Conservation (phyloP, 2,113 vertebrate species). For the Lophotis ruficrista region DNA sequence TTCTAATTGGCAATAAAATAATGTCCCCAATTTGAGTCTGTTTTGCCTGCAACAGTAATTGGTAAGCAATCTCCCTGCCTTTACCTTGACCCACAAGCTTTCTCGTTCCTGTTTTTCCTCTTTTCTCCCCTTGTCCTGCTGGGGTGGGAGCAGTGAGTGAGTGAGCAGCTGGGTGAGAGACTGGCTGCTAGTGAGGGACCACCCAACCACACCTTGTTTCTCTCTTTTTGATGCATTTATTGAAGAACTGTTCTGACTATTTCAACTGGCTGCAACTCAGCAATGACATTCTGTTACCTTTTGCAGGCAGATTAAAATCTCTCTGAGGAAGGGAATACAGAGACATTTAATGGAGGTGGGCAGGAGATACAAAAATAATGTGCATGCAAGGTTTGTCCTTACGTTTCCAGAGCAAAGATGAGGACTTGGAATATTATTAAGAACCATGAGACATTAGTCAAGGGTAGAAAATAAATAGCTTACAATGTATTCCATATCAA, state of each 20-base stretch:
- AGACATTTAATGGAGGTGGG: background rate
- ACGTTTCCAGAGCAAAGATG: background rate
- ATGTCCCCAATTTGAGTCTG: background rate
- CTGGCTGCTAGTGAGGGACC: background rate
- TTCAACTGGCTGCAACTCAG: background rate
- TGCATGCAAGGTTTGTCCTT: background rate
- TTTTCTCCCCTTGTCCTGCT: background rate
- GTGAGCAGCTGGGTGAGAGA: background rate
- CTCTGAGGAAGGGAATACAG: background rate
- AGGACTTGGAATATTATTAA: background rate
- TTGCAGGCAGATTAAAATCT: slow-evolving; percentile 35
- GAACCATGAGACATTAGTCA: background rate
- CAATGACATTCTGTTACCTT: background rate
- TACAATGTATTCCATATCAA: background rate
- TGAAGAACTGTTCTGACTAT: background rate
- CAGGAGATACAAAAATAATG: background rate
- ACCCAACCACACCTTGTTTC: background rate
- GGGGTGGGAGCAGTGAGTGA: background rate
- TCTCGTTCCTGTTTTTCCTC: background rate
- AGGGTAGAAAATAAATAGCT: slow-evolving; percentile 8
- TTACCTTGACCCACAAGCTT: background rate
- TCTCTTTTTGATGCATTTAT: background rate
- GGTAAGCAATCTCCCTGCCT: background rate
- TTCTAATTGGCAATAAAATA: background rate
- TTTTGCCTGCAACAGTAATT: background rate